A percentile compares a stretch with the other conserved stretches of the same genome.
Conservation (phyloP, 2,888 invertebrate genomes). For the Folsomia manolachei region DNA sequence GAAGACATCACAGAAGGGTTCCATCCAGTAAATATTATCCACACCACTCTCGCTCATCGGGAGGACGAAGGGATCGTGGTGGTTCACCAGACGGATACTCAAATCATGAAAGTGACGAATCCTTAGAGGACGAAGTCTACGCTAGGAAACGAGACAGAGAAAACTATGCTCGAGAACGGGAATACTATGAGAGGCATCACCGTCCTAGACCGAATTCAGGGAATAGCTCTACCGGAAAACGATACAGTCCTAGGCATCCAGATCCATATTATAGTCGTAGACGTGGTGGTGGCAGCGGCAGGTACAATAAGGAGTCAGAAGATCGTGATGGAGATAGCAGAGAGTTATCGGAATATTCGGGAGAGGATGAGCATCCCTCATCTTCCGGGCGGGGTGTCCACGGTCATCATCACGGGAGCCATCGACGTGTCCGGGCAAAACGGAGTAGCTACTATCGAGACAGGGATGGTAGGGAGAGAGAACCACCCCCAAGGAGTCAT, state of each 20-base stretch:
- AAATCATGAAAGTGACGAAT: conserved; percentile 48
- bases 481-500: conserved; percentile 20
- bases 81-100: conserved; percentile 37
- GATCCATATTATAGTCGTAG: conserved; percentile 34
- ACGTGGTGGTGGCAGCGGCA: conserved; percentile 25
- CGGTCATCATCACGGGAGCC: conserved; percentile 21
- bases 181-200: conserved; percentile 55
- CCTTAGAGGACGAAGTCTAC: conserved; percentile 52
- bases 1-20: conserved; percentile 27
- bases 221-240: conserved; percentile 57
- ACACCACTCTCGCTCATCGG: conserved; percentile 14
- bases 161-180: conserved; percentile 54
- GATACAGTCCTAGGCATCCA: conserved; percentile 34
- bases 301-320: conserved; percentile 36
- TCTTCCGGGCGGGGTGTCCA: conserved; percentile 23
- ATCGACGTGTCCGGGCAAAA: conserved; percentile 30
- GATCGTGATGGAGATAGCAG: conserved; percentile 31
- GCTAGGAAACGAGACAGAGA: conserved; percentile 54
- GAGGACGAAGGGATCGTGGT: conserved; percentile 14
- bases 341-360: conserved; percentile 45
- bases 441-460: conserved; percentile 33
- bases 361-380: conserved; percentile 35
- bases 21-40: conserved; percentile 32
- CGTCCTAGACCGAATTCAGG: conserved; percentile 55
- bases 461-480: conserved; percentile 20